Base-by-base conservation (phyloP, 2,113 vertebrate species). In the Mirza zaza region DNA sequence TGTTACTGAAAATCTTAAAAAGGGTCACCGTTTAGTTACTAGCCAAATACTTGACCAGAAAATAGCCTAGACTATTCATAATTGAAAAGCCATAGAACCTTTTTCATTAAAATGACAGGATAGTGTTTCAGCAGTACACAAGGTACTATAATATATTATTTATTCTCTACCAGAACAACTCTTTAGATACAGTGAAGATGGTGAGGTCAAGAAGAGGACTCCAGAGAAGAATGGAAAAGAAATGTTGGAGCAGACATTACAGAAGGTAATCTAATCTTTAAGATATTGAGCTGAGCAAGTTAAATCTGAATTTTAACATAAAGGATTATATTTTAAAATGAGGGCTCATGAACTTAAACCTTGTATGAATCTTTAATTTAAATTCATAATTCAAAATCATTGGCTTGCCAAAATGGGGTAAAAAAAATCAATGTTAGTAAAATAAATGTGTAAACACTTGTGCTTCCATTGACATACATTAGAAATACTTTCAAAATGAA, bases 181-280 rank as follows among this genome's bases (percentile, higher is more conserved):
- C 98, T 98, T 97, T 98, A 98, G 98, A 98, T 95, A 98, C 97
- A 87, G 52, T 95, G 98, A 99, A 97, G 98, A 98, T 97, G 97
- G 96, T 59, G 98, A 88, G 97, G 98, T 99, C 98, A 99, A 98
- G 97, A 99, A 97, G 97, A 99, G 98, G 98, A 97, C 98, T 97
- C 98, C 98, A 96, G 98, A 98, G 98, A 99, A 98, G 98, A 98
- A 98, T 96, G 97, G 97, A 95, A 98, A 99, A 96, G 98, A 98
- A 97, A 98, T 98, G 98, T 97, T 98, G 85, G 98, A 98, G 94
- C 98, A 99, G 95, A 99, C 98, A 65, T 98, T 99, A 97, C 98
- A 98, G 97, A 99, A 99, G 99, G 99, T 99, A 99, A 93, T 97
- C 93, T 97, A 97, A 98, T 98, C 96, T 98, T 95, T 97, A 98